Evolutionary conservation across 2,888 invertebrate genomes (phyloP).

Genomic region (Drosophila falleni): DNA sequence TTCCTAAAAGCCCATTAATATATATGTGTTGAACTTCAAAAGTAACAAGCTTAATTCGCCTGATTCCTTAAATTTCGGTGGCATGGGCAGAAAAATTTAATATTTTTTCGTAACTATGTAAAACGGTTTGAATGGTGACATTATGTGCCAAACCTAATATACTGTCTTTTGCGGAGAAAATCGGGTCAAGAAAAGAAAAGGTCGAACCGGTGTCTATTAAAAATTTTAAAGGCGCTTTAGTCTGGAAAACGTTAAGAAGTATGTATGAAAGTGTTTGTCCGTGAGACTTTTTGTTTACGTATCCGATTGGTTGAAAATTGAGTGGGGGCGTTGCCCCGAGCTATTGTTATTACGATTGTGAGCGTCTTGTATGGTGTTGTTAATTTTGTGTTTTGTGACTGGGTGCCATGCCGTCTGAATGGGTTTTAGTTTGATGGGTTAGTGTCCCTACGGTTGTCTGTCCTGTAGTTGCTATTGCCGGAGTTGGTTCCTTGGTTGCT

Average conservation of each 20-base stretch:
- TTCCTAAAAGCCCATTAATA: slow-evolving; percentile 1
- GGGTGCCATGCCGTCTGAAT: too few species aligned
- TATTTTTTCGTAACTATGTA: neutral
- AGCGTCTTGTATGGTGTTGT: neutral
- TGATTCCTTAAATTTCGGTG: neutral
- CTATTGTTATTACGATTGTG: neutral
- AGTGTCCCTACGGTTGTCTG: neutral
- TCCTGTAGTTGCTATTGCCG: neutral
- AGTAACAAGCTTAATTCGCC: neutral
- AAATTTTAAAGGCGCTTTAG: neutral
- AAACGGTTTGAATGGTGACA: neutral
- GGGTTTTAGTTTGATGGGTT: neutral
- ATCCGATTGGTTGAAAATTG: neutral
- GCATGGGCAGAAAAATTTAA: neutral
- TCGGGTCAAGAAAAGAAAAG: neutral
- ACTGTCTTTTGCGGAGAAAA: neutral
- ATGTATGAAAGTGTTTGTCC: neutral
- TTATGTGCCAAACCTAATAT: neutral
- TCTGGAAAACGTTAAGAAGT: neutral
- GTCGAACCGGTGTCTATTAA: neutral
- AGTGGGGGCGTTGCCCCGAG: neutral
- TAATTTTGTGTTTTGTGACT: neutral
- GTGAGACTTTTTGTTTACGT: slow-evolving; percentile 5
- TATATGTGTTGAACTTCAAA: slow-evolving; percentile 5
- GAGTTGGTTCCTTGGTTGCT: neutral